Evolutionary conservation across 2,797 vertebrate species (phyloP).

Genomic region (Valencia hispanica): DNA sequence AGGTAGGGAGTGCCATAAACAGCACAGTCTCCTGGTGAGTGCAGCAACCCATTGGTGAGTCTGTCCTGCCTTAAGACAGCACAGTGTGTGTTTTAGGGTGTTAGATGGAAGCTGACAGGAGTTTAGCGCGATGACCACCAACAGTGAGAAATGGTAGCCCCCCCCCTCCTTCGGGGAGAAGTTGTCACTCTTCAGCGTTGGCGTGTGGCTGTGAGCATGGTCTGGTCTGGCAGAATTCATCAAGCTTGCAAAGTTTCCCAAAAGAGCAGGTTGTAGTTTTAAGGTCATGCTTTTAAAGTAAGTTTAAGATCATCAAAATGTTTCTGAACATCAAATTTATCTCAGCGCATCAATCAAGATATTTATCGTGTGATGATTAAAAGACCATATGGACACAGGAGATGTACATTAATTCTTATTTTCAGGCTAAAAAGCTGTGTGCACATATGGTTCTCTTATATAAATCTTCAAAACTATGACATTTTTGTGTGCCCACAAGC

Average conservation of each 20-base stretch:
- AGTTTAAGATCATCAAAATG: not conserved
- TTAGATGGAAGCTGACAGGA: constrained; percentile 76
- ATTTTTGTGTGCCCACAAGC: too few species aligned
- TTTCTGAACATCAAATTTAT: not conserved
- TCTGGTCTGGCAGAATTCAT: constrained; percentile 32
- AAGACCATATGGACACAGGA: not conserved
- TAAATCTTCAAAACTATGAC: not conserved
- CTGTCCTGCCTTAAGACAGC: constrained; percentile 47
- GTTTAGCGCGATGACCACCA: constrained; percentile 73
- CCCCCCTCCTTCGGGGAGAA: constrained; percentile 49
- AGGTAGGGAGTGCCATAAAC: constrained; percentile 51
- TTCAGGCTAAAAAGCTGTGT: not conserved
- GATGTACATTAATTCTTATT: not conserved
- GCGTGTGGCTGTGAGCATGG: constrained; percentile 25
- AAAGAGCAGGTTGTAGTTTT: not conserved
- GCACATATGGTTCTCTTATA: not conserved
- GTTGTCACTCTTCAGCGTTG: constrained; percentile 46
- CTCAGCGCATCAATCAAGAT: not conserved
- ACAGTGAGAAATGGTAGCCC: constrained; percentile 48
- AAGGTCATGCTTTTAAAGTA: not conserved
- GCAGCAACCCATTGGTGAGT: constrained; percentile 60
- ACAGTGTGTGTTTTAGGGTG: constrained; percentile 35
- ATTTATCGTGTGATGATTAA: not conserved
- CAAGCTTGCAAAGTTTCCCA: constrained; percentile 4
- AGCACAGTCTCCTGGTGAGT: constrained; percentile 50